Percentiles rank a stretch among this genome's conserved stretches.
Conservation (phyloP, 2,113 vertebrate species). For the Varanus komodoensis region DNA sequence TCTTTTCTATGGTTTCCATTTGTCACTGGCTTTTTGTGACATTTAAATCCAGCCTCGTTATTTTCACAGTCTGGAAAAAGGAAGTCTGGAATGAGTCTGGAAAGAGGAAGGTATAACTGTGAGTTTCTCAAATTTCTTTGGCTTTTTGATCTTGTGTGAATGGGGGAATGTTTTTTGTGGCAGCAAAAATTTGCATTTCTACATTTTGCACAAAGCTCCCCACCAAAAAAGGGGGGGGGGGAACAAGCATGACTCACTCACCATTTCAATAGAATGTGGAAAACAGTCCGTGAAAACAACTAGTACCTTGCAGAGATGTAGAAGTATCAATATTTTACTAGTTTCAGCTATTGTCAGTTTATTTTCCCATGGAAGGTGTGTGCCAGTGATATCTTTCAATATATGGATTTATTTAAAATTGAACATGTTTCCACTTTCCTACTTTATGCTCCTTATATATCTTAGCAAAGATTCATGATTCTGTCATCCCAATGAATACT, state of each 20-base stretch:
- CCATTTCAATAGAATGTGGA: not conserved
- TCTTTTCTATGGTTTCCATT: too few species aligned
- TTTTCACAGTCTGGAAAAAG: too few species aligned
- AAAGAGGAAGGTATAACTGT: not conserved
- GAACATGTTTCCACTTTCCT: not conserved
- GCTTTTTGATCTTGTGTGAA: not conserved
- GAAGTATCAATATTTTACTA: slow-evolving; percentile 28
- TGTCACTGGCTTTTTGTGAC: too few species aligned
- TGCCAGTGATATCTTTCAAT: slow-evolving; percentile 29
- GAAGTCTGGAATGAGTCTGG: too few species aligned
- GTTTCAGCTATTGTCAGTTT: not conserved
- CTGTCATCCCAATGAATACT: not conserved
- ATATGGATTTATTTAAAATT: not conserved
- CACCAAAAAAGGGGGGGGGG: not conserved
- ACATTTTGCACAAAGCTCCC: not conserved
- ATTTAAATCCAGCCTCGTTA: too few species aligned
- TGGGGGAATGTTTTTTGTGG: not conserved
- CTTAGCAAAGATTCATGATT: slow-evolving; percentile 8
- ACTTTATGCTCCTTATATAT: not conserved
- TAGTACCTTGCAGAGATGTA: slow-evolving; percentile 6
- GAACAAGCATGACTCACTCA: not conserved
- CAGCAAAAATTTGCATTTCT: not conserved
- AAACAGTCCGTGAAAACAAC: not conserved
- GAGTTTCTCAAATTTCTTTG: not conserved
- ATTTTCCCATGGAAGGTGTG: slow-evolving; percentile 24